Evolutionary conservation across 2,797 vertebrate genomes (phyloP), one percentile per base, ranked within the genome.

Genomic region (Liparis tanakae): DNA sequence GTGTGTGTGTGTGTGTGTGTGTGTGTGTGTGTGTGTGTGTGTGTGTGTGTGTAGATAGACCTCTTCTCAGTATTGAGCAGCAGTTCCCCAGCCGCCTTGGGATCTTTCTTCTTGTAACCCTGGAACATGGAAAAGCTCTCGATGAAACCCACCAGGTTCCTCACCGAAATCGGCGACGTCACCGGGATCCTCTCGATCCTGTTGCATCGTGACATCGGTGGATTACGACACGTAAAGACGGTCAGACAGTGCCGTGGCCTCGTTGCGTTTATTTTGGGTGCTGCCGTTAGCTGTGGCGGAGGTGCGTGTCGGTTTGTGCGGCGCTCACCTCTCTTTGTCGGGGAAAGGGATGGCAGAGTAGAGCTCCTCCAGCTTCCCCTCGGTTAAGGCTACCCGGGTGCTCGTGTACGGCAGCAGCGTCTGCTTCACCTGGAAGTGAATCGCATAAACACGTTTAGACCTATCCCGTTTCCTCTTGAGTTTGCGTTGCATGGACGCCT

Each of bases 321-420:
- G 12, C n/a, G 7, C 3, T 82, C 85, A 94, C 94, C 93, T 93
- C 53, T 93, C 78, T 87, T 94, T 95, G 1, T 94, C 93, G 56
- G 91, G 81, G 72, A 91, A 95, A 2, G 90, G 77, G 55, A 95
- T 94, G 59, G 89, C 90, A 66, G 79, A 69, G 79, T 90, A 94
- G 46, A 94, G 62, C 5, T 67, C 70, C 3, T 89, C 64, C 60
- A 94, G 85, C 37, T 83, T 91, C 53, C 12, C 67, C 1, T 87
- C 80, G 53, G 70, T 2, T 2, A 64, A 20, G 13, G 36, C 50
- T 8, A 91, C 79, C 36, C 1, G 85, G 17, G 17, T 68, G 72
- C 57, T 88, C 0, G 84, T 84, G 81, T 92, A 88, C 0, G 90
- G 91, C 25, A 10, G 17, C 78, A 94, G 63, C 48, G 18, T 10